Base-by-base conservation (phyloP, 2,797 vertebrate species). In the Loriculus beryllinus region DNA sequence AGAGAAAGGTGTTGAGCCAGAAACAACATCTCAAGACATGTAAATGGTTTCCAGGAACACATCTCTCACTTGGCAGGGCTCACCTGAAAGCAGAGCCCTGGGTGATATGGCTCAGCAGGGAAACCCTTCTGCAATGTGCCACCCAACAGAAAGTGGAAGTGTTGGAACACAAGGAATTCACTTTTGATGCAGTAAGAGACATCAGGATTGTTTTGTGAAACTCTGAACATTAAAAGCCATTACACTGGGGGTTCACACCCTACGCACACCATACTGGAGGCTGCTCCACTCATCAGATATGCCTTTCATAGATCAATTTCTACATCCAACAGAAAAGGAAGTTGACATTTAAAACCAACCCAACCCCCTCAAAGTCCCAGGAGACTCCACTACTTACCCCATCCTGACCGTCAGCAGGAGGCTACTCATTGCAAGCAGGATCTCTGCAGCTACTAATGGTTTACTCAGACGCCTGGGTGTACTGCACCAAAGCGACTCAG, bases 231-330 rank as follows among this genome's bases (percentile, higher is more conserved):
- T 51, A 75, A 29, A 39, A 59, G 17, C 7, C 37, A 19, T 47
- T 51, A 33, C 0, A 0, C 40, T 35, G 9, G 18, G 25, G 14
- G 3, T 39, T 84, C 45, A 39, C 8, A 37, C 10, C 37, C n/a
- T 37, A 7, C 0, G 4, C n/a, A 14, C 15, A 21, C 14, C 14
- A 19, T 4, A 14, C 21, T 40, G 56, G 40, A 80, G 64, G 14
- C 45, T 29, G 19, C 6, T 70, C 42, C 39, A 29, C 12, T 10
- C 60, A 19, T 5, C 62, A 71, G 19, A 26, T 33, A 57, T 14
- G 21, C 23, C 20, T 57, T 78, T 37, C 14, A 29, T 31, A 12
- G 14, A 49, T 54, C 31, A 57, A 25, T 6, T 21, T 54, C 54
- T 37, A 45, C 35, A 54, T 31, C 20, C 25, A 72, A 26, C 14